A percentile compares a stretch with the other conserved stretches of the same genome.
phyloP scores from a whole-genome alignment of 2,113 vertebrate genomes.

The Pseudois nayaur region DNA sequence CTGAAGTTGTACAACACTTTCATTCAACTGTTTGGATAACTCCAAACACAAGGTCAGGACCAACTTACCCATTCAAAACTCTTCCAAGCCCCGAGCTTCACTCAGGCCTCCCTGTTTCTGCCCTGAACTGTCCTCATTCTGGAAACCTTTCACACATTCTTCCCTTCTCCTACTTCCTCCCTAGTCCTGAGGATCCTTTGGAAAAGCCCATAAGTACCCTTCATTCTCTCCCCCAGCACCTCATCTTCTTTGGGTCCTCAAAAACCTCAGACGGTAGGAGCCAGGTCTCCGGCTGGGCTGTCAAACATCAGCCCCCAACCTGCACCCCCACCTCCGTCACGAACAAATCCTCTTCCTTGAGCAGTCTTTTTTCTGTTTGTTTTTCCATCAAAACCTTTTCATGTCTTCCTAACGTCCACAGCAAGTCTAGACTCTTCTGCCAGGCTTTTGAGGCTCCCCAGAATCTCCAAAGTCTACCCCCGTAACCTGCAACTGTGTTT shows the following conservation, averaged over 20 bases:
- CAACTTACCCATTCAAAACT: neutral
- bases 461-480: neutral
- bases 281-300: neutral
- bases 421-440: neutral
- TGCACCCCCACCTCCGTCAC: fast-evolving
- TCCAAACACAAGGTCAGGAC: neutral
- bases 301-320: fast-evolving
- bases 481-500: too few species aligned
- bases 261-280: fast-evolving
- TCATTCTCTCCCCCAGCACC: neutral
- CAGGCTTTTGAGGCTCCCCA: neutral
- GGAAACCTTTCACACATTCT: neutral
- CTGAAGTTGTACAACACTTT: neutral
- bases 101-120: neutral
- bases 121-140: neutral
- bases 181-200: fast-evolving
- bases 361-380: neutral
- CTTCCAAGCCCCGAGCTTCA: neutral
- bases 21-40: neutral
- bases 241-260: neutral
- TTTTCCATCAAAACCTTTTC: neutral
- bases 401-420: neutral
- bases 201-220: neutral
- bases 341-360: neutral
- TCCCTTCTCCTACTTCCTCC: neutral